Conservation (phyloP, 2,113 vertebrate genomes). For the Sardina pilchardus region DNA sequence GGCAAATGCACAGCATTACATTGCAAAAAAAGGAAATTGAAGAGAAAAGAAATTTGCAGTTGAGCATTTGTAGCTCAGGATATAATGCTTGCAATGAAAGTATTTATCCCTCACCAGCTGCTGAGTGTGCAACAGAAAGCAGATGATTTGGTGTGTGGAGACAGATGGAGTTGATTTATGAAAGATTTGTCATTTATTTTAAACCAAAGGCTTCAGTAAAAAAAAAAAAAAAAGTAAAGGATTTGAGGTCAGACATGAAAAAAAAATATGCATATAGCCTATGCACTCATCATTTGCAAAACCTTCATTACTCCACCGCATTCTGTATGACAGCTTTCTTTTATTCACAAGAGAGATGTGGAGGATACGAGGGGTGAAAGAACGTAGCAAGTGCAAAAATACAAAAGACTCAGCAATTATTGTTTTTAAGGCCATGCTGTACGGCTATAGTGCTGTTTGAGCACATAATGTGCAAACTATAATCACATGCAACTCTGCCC, state of each 20-base stretch:
- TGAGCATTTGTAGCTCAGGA: background rate
- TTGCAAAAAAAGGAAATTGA: background rate
- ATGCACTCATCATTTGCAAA: background rate
- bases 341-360: background rate
- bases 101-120: background rate
- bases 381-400: background rate
- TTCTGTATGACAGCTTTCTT: background rate
- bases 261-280: background rate
- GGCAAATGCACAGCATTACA: background rate
- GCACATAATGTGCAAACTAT: slow-evolving; percentile 6
- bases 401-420: background rate
- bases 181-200: background rate
- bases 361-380: background rate
- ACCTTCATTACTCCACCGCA: background rate
- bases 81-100: background rate
- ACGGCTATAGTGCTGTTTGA: slow-evolving; percentile 11
- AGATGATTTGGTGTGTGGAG: background rate
- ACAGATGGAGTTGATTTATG: background rate
- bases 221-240: background rate
- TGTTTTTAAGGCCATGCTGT: background rate
- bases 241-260: background rate
- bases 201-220: background rate
- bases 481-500: background rate
- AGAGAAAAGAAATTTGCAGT: background rate
- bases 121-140: background rate